Conservation (phyloP, 2,888 invertebrate species). For the Dynastes grantii region DNA sequence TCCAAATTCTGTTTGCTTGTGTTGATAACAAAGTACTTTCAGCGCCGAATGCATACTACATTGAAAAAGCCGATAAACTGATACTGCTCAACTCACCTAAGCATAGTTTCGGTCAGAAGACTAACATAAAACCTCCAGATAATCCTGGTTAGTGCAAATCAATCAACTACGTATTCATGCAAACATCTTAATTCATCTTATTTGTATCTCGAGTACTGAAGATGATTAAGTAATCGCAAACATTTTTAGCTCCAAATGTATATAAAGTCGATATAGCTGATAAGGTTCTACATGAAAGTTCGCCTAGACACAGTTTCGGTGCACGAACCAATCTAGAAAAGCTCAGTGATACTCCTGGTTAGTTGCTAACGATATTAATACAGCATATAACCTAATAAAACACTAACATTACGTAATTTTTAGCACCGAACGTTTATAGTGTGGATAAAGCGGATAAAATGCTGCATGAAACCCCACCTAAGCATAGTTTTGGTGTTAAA, state of each 20-base stretch:
- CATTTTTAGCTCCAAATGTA: slow-evolving; percentile 49
- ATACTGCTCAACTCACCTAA: slow-evolving; percentile 75
- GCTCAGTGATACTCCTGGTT: slow-evolving; percentile 74
- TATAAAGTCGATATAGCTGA: slow-evolving; percentile 71
- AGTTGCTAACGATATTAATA: slow-evolving; percentile 47
- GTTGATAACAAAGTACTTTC: slow-evolving; percentile 59
- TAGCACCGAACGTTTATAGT: slow-evolving; percentile 73
- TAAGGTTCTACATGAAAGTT: slow-evolving; percentile 71
- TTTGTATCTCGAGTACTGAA: not conserved
- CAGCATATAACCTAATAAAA: slow-evolving; percentile 9
- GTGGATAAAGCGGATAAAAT: slow-evolving; percentile 78
- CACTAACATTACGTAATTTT: slow-evolving; percentile 44
- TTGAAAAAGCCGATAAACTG: slow-evolving; percentile 74
- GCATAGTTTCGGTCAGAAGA: slow-evolving; percentile 76
- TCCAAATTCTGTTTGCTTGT: slow-evolving; percentile 6
- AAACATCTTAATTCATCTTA: not conserved
- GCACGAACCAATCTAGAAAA: slow-evolving; percentile 72
- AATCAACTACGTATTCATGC: no score
- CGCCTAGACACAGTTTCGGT: slow-evolving; percentile 78
- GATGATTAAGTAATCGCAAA: not conserved
- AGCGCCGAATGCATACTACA: slow-evolving; percentile 74
- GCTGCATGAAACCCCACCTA: slow-evolving; percentile 75
- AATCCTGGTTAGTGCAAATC: slow-evolving; percentile 69
- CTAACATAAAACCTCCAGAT: slow-evolving; percentile 71
- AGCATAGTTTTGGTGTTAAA: slow-evolving; percentile 77